Evolutionary conservation across 2,797 vertebrate species (phyloP), one percentile per base, ranked within the genome.

Genomic region (Danio tinwini): DNA sequence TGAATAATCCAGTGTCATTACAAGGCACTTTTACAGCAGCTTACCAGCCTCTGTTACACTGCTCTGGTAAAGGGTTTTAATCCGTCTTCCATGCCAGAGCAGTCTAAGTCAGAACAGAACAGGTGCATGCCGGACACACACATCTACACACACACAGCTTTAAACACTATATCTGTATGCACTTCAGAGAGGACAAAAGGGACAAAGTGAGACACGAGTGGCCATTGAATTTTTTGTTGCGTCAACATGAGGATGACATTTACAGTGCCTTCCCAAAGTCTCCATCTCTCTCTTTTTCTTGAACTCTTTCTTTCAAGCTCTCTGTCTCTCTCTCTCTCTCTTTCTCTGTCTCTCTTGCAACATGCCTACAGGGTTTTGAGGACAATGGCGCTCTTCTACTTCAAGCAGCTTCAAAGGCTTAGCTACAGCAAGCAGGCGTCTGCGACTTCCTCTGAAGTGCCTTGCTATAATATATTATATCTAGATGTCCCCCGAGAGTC

Each of bases 301-400:
- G 95, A 93, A 86, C 88, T 91, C 85, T 91, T 89, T 84, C 82
- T 88, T 91, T 95, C 92, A 79, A 72, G 59, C 88, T 92, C 91
- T 92, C 92, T 94, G 92, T 86, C 87, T 92, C 85, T 91, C 89
- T 84, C 81, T 87, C 91, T 94, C 92, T 92, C 91, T 92, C 92
- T 95, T 92, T 87, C 85, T 91, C 89, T 84, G 81, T 87, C 91
- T 94, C 92, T 94, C 92, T 91, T 85, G 91, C 91, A 93, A 93
- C 93, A 91, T 94, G 94, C 94, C 94, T 95, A 89, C 88, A 86
- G 95, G 95, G 94, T 92, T 91, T 90, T 78, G 86, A 90, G 93
- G 92, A 96, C 95, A 96, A 96, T 94, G 92, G 87, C 88, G 67
- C 90, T 93, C 92, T 95, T 96, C 92, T 95, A 91, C 91, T 94